Evolutionary conservation across 1,140 invertebrate species (phyloP).

Genomic region (Venturia canescens): DNA sequence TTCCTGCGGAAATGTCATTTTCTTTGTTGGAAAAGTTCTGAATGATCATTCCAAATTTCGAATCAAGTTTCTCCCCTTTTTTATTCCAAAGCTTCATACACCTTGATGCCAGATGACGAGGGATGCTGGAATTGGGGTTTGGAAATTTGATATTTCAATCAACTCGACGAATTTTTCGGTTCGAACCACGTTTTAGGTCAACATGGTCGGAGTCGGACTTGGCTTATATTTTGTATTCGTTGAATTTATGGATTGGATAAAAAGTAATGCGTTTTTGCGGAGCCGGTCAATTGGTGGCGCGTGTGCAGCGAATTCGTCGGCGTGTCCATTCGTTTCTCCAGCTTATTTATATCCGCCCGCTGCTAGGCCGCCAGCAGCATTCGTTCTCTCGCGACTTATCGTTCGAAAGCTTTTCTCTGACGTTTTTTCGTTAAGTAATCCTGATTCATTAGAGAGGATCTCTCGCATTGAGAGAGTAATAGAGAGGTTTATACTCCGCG

Average conservation of each 20-base stretch:
- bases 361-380: too few relatives aligned
- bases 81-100: too few relatives aligned
- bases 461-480: background rate
- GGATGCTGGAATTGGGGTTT: too few relatives aligned
- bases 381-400: slow-evolving; percentile 12
- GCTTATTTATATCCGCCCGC: slow-evolving; percentile 20
- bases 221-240: background rate
- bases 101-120: too few relatives aligned
- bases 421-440: slow-evolving; percentile 4
- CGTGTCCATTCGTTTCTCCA: background rate
- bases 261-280: background rate
- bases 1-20: too few relatives aligned
- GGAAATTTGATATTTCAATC: too few relatives aligned
- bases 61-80: too few relatives aligned
- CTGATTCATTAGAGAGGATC: slow-evolving; percentile 25
- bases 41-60: too few relatives aligned
- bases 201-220: too few relatives aligned
- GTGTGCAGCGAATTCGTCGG: background rate
- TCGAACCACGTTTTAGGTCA: too few relatives aligned
- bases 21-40: too few relatives aligned
- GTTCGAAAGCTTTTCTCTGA: background rate
- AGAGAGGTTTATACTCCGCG: background rate
- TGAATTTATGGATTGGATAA: background rate
- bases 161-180: too few relatives aligned
- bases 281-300: background rate